phyloP scores from a whole-genome alignment of 2,888 invertebrate genomes.

The Diarsia rubi region DNA sequence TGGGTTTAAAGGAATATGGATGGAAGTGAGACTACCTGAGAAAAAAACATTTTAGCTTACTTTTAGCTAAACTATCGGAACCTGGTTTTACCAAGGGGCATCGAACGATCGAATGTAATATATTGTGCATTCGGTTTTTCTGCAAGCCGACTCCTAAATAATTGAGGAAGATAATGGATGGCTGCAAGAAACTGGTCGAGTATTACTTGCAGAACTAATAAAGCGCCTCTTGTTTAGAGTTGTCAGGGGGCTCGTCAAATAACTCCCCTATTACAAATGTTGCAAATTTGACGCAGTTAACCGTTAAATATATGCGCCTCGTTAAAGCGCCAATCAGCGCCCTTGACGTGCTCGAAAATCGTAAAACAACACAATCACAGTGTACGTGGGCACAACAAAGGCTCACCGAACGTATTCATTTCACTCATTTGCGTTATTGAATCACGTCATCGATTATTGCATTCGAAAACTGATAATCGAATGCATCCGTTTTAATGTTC shows the following conservation, averaged over 20 bases:
- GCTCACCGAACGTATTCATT: conserved; percentile 76
- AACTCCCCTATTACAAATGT: conserved; percentile 60
- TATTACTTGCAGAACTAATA: conserved; percentile 40
- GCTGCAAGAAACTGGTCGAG: background rate
- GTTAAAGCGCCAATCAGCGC: conserved; percentile 80
- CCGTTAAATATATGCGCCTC: conserved; percentile 78
- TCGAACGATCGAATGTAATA: background rate
- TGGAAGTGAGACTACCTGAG: conserved; percentile 34
- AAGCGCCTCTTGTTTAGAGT: conserved; percentile 37
- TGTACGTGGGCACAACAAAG: conserved; percentile 69
- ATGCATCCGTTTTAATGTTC: conserved; percentile 79
- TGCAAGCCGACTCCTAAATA: background rate
- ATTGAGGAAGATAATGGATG: background rate
- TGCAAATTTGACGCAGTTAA: conserved; percentile 70
- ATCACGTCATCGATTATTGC: conserved; percentile 79
- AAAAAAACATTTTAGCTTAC: conserved; percentile 1
- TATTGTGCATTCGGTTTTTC: background rate
- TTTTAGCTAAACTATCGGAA: background rate
- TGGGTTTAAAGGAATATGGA: conserved; percentile 39
- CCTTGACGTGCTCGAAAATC: conserved; percentile 70
- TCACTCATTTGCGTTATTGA: conserved; percentile 80
- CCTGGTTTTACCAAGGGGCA: background rate
- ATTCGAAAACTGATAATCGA: conserved; percentile 80
- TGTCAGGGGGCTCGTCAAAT: conserved; percentile 60
- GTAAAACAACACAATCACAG: conserved; percentile 68